Evolutionary conservation across 2,113 vertebrate genomes (phyloP), one percentile per base, ranked within the genome.

Genomic region (Damaliscus lunatus): DNA sequence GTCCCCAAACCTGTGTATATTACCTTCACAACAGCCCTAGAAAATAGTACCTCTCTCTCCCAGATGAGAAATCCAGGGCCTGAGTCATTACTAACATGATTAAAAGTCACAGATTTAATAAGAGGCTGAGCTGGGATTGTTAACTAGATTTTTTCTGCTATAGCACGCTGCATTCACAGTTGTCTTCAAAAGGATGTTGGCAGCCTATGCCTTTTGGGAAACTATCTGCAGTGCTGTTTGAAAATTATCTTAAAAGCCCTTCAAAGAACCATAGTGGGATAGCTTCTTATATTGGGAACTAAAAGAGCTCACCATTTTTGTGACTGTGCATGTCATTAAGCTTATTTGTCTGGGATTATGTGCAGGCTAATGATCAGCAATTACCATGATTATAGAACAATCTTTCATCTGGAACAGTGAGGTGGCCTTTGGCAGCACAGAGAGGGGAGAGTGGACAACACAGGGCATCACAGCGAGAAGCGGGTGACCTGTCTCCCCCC

Each of bases 41-140:
- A 17, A 94, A 80, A 12, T 17, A 64, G 7, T 31, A 40, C 4
- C 21, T 95, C 96, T 98, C 87, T 96, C 88, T 98, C 94, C 71
- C 21, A 97, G 5, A 25, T 4, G 14, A 86, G 74, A 33, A 97
- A 96, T 91, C 12, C 11, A 88, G 36, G 17, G 7, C 15, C 50
- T 31, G 40, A 14, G 27, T n/a, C 33, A 43, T 83, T 83, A 62
- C 7, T 15, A 46, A 67, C 17, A 19, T 52, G 14, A 50, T 48
- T 29, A 25, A 48, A 62, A 52, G 57, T 48, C 59, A 43, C 1
- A 52, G 31, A 43, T 31, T 85, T 91, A 52, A 23, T 27, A 36
- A 93, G 90, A 12, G 48, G 10, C n/a, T 48, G 31, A 27, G 33
- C 6, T 15, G 19, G 15, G 31, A 33, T 14, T 31, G 4, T 4